Evolutionary conservation across 2,113 vertebrate genomes (phyloP).

Genomic region (Poicephalus meyeri): DNA sequence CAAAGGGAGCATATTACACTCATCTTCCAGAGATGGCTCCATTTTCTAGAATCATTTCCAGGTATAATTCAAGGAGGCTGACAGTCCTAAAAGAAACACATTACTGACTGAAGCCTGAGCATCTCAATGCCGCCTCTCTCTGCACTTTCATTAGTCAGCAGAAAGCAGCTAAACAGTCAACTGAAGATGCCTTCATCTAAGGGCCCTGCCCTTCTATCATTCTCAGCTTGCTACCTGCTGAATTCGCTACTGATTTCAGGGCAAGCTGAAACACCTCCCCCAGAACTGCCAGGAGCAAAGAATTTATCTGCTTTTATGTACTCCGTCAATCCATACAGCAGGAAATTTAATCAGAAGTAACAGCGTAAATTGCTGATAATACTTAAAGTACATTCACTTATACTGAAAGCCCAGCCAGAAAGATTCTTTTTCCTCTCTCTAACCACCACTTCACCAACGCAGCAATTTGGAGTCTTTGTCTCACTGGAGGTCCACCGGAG

Average conservation of each 20-base stretch:
- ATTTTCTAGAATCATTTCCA: not conserved
- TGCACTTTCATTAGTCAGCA: not conserved
- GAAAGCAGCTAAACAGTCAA: not conserved
- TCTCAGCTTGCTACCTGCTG: not conserved
- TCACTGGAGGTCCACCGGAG: not conserved
- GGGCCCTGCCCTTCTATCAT: not conserved
- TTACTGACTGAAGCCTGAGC: not conserved
- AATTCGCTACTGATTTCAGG: not conserved
- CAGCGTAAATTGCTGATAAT: not conserved
- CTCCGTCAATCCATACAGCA: not conserved
- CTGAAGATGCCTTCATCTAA: not conserved
- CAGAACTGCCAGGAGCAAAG: not conserved
- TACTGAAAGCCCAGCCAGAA: not conserved
- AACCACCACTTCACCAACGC: not conserved
- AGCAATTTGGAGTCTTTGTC: not conserved
- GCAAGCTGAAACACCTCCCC: not conserved
- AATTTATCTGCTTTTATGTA: not conserved
- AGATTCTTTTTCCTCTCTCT: not conserved
- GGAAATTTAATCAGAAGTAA: not conserved
- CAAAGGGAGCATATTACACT: not conserved
- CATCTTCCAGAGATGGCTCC: not conserved
- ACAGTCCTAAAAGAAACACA: not conserved
- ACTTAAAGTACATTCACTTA: not conserved
- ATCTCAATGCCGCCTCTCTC: not conserved
- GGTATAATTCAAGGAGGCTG: not conserved